Evolutionary conservation across 1,140 invertebrate genomes (phyloP).

Genomic region (Mactra quadrangularis): DNA sequence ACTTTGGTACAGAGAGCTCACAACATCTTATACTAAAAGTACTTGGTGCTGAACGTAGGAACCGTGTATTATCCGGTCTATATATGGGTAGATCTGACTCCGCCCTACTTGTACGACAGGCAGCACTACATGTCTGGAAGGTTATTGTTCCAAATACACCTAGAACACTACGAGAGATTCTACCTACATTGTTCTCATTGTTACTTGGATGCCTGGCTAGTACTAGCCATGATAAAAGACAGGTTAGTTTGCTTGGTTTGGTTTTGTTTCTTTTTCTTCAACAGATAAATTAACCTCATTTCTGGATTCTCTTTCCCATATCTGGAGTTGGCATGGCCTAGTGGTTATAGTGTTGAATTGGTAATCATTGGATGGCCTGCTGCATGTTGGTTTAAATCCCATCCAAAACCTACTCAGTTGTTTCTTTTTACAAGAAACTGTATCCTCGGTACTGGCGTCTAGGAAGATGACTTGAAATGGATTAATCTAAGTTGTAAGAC

Average conservation of each 20-base stretch:
- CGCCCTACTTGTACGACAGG: constrained; percentile 97
- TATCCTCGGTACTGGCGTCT: too few species aligned
- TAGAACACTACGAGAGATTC: constrained; percentile 97
- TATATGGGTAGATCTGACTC: constrained; percentile 99
- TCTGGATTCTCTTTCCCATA: too few species aligned
- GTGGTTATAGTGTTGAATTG: too few species aligned
- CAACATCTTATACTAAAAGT: constrained; percentile 95
- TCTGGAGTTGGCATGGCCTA: too few species aligned
- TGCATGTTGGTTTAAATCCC: too few species aligned
- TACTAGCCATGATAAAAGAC: constrained; percentile 97
- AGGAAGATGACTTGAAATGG: too few species aligned
- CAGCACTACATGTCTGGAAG: constrained; percentile 99
- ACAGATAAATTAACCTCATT: too few species aligned
- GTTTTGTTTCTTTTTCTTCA: background rate
- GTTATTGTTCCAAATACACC: constrained; percentile 98
- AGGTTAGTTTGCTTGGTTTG: constrained; percentile 83
- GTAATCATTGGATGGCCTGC: too few species aligned
- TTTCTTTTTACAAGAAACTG: too few species aligned
- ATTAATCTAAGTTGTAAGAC: too few species aligned
- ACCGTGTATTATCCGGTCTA: constrained; percentile 96
- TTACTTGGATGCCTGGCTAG: constrained; percentile 96
- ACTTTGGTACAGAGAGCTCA: constrained; percentile 99
- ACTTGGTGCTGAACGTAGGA: constrained; percentile 94
- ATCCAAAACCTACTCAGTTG: too few species aligned
- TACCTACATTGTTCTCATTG: constrained; percentile 96